Evolutionary conservation across 2,888 invertebrate species (phyloP).

Genomic region (Aporophyla nigra): DNA sequence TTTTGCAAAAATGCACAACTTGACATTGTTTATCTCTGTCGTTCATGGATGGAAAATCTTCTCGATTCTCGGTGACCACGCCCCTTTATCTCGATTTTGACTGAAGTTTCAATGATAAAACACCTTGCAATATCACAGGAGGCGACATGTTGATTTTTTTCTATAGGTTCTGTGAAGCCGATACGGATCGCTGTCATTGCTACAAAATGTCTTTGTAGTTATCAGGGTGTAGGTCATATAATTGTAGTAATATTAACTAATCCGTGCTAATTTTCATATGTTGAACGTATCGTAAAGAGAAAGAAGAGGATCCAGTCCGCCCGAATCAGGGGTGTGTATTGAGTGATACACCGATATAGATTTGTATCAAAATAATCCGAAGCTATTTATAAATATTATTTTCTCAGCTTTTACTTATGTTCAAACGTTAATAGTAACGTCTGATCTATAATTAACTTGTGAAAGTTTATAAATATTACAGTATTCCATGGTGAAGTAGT

Average conservation of each 20-base stretch:
- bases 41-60: slow-evolving; percentile 63
- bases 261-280: slow-evolving; percentile 87
- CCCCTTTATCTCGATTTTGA: slow-evolving; percentile 80
- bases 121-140: slow-evolving; percentile 85
- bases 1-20: slow-evolving; percentile 30
- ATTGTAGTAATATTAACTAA: slow-evolving; percentile 87
- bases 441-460: slow-evolving; percentile 90
- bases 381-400: slow-evolving; percentile 92
- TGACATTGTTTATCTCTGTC: slow-evolving; percentile 61
- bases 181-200: slow-evolving; percentile 90
- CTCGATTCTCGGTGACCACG: slow-evolving; percentile 75
- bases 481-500: slow-evolving; percentile 86
- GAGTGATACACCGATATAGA: slow-evolving; percentile 89
- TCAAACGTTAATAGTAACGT: slow-evolving; percentile 91
- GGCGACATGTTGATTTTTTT: slow-evolving; percentile 91
- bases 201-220: slow-evolving; percentile 91
- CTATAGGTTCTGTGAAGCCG: slow-evolving; percentile 90
- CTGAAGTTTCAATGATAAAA: slow-evolving; percentile 85
- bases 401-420: slow-evolving; percentile 91
- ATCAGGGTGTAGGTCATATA: slow-evolving; percentile 91
- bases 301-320: slow-evolving; percentile 89
- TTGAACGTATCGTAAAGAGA: slow-evolving; percentile 82
- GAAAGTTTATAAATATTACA: slow-evolving; percentile 91
- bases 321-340: slow-evolving; percentile 90
- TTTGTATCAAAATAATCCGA: slow-evolving; percentile 91